Evolutionary conservation across 2,888 invertebrate species (phyloP), one percentile per base, ranked within the genome.

Genomic region (Meteorus cinctellus): DNA sequence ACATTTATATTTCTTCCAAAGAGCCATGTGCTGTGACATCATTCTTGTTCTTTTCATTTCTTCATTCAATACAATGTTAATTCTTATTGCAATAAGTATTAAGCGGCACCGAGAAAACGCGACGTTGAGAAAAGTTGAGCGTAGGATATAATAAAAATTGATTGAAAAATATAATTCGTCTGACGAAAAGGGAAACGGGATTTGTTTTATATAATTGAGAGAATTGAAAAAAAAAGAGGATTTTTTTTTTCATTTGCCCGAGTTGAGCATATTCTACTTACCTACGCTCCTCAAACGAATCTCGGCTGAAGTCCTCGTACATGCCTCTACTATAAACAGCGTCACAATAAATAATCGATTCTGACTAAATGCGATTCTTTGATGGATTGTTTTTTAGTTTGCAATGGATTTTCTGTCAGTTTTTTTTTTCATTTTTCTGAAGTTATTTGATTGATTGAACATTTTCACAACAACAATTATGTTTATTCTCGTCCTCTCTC

Each of bases 261-360:
- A 70, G 48, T 12, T 66, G 31, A 14, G 36, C 31, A 27, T 80
- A 72, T 78, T 74, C 86, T 85, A 89, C 90, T 91, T 90, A 94
- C 94, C 94, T 94, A 90, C 96, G 94, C 87, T 96, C 96, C 91
- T 96, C 96, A 90, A 96, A 96, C 67, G 95, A 94, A 91, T 96
- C 96, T 83, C 96, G 92, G 91, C 96, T 96, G 90, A 96, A 96
- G 91, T 96, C 96, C 91, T 96, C 96, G 90, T 95, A 96, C 92
- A 95, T 94, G 86, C 94, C 93, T 91, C 89, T 90, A 86, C 89
- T 89, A 88, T 82, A 88, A 68, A 89, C 86, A 89, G 85, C 86
- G 85, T 83, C 83, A 85, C 83, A 87, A 88, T 86, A 84, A 87
- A 86, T 87, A 86, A 86, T 87, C 82, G 85, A 86, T 83, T 84